Percentiles rank a stretch among this genome's conserved stretches.
These are phyloP conservation scores for Aethina tumida DNA, from an alignment of 1,140 invertebrate species.

Conservation along the genomic window DNA sequence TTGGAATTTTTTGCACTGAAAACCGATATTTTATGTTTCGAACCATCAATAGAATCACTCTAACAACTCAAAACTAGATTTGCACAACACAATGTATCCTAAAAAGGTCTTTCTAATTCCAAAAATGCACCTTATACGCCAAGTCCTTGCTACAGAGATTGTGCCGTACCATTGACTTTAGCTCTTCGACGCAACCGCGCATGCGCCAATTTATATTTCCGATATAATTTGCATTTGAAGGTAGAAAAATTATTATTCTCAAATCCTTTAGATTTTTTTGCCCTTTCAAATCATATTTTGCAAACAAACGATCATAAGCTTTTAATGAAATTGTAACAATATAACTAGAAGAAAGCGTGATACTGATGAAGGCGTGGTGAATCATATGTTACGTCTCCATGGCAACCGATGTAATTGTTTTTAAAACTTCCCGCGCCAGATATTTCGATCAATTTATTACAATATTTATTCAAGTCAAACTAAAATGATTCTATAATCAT, in stretches of 20 bases:
- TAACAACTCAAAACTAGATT: constrained; percentile 11
- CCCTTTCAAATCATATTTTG: neutral
- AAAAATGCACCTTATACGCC: constrained; percentile 23
- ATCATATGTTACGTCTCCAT: constrained; percentile 31
- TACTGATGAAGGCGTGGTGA: constrained; percentile 28
- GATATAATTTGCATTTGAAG: constrained; percentile 19
- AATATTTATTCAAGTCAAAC: too few relatives aligned
- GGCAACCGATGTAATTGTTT: constrained; percentile 14
- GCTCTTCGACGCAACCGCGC: constrained; percentile 21
- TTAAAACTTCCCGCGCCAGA: constrained; percentile 13
- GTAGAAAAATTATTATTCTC: constrained; percentile 11
- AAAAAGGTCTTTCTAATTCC: constrained; percentile 14
- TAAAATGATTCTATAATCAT: too few relatives aligned
- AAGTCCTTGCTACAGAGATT: constrained; percentile 20
- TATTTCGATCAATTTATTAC: too few relatives aligned
- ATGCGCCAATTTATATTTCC: constrained; percentile 21
- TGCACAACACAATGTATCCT: constrained; percentile 15
- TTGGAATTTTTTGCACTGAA: constrained; percentile 23
- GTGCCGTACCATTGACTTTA: constrained; percentile 26
- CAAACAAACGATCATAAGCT: neutral
- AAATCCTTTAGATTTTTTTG: constrained; percentile 3
- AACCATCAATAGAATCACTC: constrained; percentile 12
- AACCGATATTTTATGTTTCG: constrained; percentile 6
- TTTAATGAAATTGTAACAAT: neutral
- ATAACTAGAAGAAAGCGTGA: constrained; percentile 1